These are phyloP conservation scores for Eudemis profundana DNA, from an alignment of 2,888 invertebrate genomes.

Conservation along the genomic window DNA sequence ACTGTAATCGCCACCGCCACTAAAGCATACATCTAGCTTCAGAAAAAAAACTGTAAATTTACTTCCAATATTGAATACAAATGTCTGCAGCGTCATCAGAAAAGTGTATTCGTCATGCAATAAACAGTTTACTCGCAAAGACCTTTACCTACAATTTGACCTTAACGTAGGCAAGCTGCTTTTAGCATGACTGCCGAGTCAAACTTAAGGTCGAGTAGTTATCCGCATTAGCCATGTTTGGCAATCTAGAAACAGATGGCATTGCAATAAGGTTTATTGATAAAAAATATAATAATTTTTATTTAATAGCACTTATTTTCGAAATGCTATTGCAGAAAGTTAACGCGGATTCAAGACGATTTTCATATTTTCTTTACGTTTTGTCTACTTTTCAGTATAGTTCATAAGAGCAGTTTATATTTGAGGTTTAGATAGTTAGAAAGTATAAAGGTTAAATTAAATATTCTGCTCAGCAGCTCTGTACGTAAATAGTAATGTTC, in stretches of 20 bases:
- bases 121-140: slow-evolving; percentile 49
- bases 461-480: background rate
- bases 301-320: background rate
- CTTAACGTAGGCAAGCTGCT: slow-evolving; percentile 53
- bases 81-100: background rate
- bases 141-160: slow-evolving; percentile 57
- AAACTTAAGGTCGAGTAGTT: slow-evolving; percentile 59
- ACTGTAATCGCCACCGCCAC: no score
- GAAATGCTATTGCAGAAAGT: no score
- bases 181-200: slow-evolving; percentile 56
- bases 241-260: slow-evolving; percentile 40
- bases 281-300: slow-evolving; percentile 5
- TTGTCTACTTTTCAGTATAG: no score
- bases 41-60: background rate
- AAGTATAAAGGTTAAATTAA: no score
- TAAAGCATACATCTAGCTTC: no score
- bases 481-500: background rate
- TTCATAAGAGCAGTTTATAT: no score
- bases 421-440: no score
- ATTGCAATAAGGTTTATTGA: slow-evolving; percentile 4
- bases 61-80: slow-evolving; percentile 1
- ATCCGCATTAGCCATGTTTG: slow-evolving; percentile 54
- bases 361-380: no score
- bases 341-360: no score
- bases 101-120: slow-evolving; percentile 10